phyloP scores from a whole-genome alignment of 2,113 vertebrate genomes.

The Calypte anna region DNA sequence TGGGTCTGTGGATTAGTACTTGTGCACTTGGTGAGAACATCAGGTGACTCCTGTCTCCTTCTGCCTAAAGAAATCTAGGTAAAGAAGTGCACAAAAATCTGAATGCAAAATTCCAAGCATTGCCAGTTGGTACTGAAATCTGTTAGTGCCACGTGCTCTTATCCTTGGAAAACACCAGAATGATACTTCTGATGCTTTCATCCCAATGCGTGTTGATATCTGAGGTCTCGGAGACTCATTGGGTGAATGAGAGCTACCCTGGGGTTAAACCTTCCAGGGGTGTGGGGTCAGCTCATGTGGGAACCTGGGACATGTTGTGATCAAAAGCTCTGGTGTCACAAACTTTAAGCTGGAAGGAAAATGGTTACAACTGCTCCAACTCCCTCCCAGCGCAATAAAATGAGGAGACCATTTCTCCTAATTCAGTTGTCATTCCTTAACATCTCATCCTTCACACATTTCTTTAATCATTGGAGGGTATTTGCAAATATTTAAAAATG shows the following conservation, averaged over 20 bases:
- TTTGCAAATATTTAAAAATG: conserved; percentile 77
- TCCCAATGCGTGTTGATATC: neutral
- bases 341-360: neutral
- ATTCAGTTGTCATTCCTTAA: neutral
- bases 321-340: neutral
- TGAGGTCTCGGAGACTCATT: neutral
- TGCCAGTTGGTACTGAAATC: neutral
- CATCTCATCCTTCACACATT: conserved; percentile 56
- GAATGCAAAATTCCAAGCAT: neutral
- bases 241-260: rapidly evolving
- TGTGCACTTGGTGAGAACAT: neutral
- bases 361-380: neutral
- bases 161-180: neutral
- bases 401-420: neutral
- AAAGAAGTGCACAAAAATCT: neutral
- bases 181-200: neutral
- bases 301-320: neutral
- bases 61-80: neutral
- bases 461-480: conserved; percentile 73
- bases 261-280: neutral
- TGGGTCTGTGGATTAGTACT: neutral
- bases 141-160: neutral
- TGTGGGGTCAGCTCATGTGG: rapidly evolving
- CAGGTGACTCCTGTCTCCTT: neutral
- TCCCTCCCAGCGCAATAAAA: neutral